Conservation (phyloP, 2,797 vertebrate species). For the Sebastes taczanowskii region DNA sequence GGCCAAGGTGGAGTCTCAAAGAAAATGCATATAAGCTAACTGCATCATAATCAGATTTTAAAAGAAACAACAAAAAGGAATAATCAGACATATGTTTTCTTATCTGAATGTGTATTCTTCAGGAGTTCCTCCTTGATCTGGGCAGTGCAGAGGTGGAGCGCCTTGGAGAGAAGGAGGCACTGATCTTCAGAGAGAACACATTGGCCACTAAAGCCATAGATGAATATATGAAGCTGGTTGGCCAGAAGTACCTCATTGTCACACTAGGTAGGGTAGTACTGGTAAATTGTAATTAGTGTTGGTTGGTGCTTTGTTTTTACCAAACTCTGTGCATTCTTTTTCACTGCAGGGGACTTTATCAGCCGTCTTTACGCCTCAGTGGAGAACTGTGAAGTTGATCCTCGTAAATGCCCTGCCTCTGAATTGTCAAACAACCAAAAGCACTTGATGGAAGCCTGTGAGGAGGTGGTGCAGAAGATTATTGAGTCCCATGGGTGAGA, state of each 20-base stretch:
- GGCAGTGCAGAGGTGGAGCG: slow-evolving; percentile 90
- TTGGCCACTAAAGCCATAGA: slow-evolving; percentile 97
- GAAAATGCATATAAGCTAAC: not conserved
- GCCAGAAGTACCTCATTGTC: slow-evolving; percentile 93
- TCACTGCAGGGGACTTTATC: slow-evolving; percentile 86
- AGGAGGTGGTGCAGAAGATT: slow-evolving; percentile 89
- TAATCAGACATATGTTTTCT: not conserved
- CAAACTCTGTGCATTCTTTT: not conserved
- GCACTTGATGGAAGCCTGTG: slow-evolving; percentile 85
- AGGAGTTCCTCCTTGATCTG: slow-evolving; percentile 93
- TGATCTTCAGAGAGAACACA: slow-evolving; percentile 97
- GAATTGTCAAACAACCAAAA: slow-evolving; percentile 86
- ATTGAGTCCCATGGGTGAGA: slow-evolving; percentile 85
- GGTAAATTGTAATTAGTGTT: not conserved
- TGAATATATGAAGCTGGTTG: slow-evolving; percentile 98
- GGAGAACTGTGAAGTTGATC: slow-evolving; percentile 91
- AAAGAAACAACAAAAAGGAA: not conserved
- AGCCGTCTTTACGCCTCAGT: slow-evolving; percentile 79
- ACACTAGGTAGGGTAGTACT: slow-evolving; percentile 83
- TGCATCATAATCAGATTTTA: not conserved
- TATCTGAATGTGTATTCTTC: slow-evolving; percentile 7
- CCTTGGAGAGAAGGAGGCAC: slow-evolving; percentile 89
- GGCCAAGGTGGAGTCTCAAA: slow-evolving; percentile 85
- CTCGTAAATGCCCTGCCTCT: slow-evolving; percentile 82
- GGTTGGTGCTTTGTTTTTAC: not conserved